These are phyloP conservation scores for Podiceps cristatus DNA, from an alignment of 2,113 vertebrate genomes.

Conservation along the genomic window DNA sequence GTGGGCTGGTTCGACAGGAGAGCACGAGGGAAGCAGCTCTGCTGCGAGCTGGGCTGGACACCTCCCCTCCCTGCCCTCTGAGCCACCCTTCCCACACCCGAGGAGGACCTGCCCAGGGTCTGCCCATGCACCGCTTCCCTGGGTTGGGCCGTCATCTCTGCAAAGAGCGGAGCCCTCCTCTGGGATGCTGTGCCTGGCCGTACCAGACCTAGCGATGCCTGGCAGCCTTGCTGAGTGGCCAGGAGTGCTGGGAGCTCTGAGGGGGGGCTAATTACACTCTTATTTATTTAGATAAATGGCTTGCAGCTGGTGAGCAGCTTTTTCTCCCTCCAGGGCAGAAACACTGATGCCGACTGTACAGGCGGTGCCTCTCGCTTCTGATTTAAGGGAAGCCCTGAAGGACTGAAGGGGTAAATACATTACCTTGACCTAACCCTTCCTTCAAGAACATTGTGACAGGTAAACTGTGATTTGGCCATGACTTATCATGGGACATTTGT, in stretches of 20 bases:
- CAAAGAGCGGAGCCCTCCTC: not conserved
- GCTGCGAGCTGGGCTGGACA: not conserved
- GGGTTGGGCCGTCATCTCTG: not conserved
- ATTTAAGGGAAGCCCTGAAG: not conserved
- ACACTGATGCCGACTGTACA: not conserved
- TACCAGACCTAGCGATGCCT: not conserved
- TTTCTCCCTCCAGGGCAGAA: not conserved
- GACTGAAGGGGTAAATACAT: not conserved
- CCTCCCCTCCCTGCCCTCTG: not conserved
- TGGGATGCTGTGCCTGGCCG: not conserved
- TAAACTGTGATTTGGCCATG: not conserved
- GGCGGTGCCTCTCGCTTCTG: not conserved
- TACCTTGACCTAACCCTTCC: not conserved
- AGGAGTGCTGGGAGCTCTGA: not conserved
- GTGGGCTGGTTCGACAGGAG: not conserved
- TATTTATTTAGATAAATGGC: not conserved
- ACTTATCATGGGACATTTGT: not conserved
- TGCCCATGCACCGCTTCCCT: rapidly evolving
- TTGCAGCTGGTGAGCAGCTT: not conserved
- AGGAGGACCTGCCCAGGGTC: not conserved
- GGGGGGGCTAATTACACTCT: not conserved
- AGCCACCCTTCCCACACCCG: rapidly evolving
- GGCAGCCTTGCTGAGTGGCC: not conserved
- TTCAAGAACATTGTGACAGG: not conserved
- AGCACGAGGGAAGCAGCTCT: not conserved